Evolutionary conservation across 2,888 invertebrate genomes (phyloP).

Genomic region (Hyposoter dolosus): DNA sequence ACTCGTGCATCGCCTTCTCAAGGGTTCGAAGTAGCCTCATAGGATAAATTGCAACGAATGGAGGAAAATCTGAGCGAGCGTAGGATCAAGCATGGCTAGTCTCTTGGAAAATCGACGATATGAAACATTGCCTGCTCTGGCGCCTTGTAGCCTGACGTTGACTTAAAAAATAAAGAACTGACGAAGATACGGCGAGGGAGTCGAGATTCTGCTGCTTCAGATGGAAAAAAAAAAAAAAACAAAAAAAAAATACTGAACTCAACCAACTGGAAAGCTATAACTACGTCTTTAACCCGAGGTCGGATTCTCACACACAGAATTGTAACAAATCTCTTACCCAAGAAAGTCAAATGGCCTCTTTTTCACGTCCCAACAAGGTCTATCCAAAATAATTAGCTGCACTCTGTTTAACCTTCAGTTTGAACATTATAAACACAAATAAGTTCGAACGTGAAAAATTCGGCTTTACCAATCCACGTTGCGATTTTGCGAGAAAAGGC

Average conservation of each 20-base stretch:
- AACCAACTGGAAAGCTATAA: conserved; percentile 76
- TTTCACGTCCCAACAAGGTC: conserved; percentile 19
- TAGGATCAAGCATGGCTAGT: conserved; percentile 73
- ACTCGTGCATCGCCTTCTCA: conserved; percentile 57
- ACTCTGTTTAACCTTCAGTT: conserved; percentile 31
- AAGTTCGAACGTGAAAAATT: conserved; percentile 33
- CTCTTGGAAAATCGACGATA: conserved; percentile 83
- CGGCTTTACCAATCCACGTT: conserved; percentile 48
- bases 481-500: conserved; percentile 15
- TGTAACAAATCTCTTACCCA: conserved; percentile 62
- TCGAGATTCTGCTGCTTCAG: conserved; percentile 70
- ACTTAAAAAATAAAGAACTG: conserved; percentile 67
- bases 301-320: conserved; percentile 27
- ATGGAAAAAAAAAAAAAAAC: conserved; percentile 70
- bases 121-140: conserved; percentile 78
- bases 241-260: conserved; percentile 77
- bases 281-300: conserved; percentile 55
- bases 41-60: conserved; percentile 64
- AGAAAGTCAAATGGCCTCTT: conserved; percentile 45
- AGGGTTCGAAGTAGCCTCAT: conserved; percentile 70
- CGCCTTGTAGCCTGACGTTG: conserved; percentile 67
- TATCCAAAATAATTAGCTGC: conserved; percentile 50
- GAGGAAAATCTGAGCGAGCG: conserved; percentile 60
- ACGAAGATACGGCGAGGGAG: conserved; percentile 52
- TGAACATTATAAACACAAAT: background rate